A percentile compares a stretch with the other conserved stretches of the same genome.
Evolutionary conservation across 2,113 vertebrate genomes (phyloP).

Genomic region (Notarius lentiginosus): DNA sequence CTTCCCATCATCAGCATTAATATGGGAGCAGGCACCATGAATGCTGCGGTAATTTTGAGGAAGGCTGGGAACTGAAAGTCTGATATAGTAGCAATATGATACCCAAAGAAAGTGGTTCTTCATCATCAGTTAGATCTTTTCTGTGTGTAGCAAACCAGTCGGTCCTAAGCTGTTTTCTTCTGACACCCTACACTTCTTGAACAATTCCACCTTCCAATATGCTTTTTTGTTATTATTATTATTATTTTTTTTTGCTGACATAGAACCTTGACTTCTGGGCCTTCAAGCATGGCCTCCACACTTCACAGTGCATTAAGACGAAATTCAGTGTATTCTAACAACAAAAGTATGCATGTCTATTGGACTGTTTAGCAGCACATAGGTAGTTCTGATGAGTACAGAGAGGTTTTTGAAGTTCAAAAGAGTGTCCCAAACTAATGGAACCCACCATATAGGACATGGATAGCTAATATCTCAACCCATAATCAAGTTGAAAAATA

Average conservation of each 20-base stretch:
- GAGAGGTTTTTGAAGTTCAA: slow-evolving; percentile 1
- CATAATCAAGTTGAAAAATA: not conserved
- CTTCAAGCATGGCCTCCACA: slow-evolving; percentile 63
- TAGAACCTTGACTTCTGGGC: slow-evolving; percentile 56
- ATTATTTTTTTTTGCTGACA: slow-evolving; percentile 24
- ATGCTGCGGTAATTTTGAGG: not conserved
- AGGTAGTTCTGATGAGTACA: slow-evolving; percentile 57
- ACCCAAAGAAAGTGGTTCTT: slow-evolving; percentile 16
- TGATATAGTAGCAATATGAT: slow-evolving; percentile 25
- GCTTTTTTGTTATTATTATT: not conserved
- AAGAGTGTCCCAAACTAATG: not conserved
- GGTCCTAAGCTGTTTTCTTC: slow-evolving; percentile 15
- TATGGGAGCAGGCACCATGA: not conserved
- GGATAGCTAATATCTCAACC: not conserved
- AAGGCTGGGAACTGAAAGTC: slow-evolving; percentile 6
- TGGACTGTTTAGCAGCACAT: slow-evolving; percentile 71
- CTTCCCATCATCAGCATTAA: slow-evolving; percentile 12
- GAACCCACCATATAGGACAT: not conserved
- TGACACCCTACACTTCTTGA: slow-evolving; percentile 6
- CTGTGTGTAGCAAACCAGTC: slow-evolving; percentile 37
- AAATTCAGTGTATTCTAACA: slow-evolving; percentile 79
- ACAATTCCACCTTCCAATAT: slow-evolving; percentile 21
- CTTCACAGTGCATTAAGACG: slow-evolving; percentile 83
- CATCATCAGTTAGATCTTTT: slow-evolving; percentile 16
- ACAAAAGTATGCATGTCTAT: slow-evolving; percentile 58